A percentile compares a stretch with the other conserved stretches of the same genome.
Conservation (phyloP, 2,888 invertebrate genomes). For the Nowickia ferox region DNA sequence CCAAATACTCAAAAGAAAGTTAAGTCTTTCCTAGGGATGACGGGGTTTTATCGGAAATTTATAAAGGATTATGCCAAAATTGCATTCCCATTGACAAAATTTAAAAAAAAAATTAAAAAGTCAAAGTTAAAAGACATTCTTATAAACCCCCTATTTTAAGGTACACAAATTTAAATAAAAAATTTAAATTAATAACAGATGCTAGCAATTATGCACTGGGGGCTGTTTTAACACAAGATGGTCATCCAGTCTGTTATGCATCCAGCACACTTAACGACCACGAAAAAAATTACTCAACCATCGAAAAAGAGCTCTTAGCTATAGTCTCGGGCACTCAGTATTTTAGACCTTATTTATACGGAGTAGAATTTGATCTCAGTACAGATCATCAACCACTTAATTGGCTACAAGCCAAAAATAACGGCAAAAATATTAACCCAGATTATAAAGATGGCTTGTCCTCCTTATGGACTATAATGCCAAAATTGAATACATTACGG, state of each 20-base stretch:
- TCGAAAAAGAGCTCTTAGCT: background rate
- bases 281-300: no score
- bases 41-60: slow-evolving; percentile 55
- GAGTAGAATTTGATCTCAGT: slow-evolving; percentile 37
- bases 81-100: no score
- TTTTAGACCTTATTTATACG: slow-evolving; percentile 74
- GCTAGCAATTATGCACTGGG: slow-evolving; percentile 2
- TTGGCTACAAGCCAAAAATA: background rate
- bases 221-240: slow-evolving; percentile 5
- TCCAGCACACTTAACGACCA: slow-evolving; percentile 74
- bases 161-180: background rate
- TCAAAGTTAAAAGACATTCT: no score
- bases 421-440: slow-evolving; percentile 61
- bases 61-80: no score
- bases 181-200: slow-evolving; percentile 10
- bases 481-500: slow-evolving; percentile 69
- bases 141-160: background rate
- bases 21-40: slow-evolving; percentile 29
- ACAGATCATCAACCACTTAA: slow-evolving; percentile 16
- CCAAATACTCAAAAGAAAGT: slow-evolving; percentile 16
- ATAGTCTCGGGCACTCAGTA: slow-evolving; percentile 73
- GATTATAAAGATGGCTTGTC: slow-evolving; percentile 75
- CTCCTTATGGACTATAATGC: slow-evolving; percentile 76
- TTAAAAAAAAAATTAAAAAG: no score
- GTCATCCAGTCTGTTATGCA: slow-evolving; percentile 73